Conservation (phyloP, 2,888 invertebrate species). For the Hirudinaria manillensis region DNA sequence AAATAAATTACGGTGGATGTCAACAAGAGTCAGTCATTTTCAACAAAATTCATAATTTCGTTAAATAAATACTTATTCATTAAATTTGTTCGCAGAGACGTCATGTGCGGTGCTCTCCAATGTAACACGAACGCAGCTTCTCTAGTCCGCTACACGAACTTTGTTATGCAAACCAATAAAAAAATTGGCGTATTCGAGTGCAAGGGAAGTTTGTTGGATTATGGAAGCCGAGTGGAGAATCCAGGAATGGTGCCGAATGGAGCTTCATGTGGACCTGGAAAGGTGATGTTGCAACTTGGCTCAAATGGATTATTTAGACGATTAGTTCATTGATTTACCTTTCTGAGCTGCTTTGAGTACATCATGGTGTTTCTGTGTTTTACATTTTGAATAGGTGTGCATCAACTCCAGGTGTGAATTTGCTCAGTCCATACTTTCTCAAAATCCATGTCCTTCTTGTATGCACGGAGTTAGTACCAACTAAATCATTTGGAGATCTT, state of each 20-base stretch:
- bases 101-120: slow-evolving; percentile 17
- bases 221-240: not conserved
- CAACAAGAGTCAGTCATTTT: not conserved
- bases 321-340: not conserved
- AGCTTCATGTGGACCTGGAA: slow-evolving; percentile 10
- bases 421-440: not conserved
- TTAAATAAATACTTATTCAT: too few species aligned
- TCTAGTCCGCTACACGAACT: not conserved
- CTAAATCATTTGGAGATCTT: too few species aligned
- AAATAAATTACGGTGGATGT: not conserved
- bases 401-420: not conserved
- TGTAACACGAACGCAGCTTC: not conserved
- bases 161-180: not conserved
- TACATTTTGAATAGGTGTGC: slow-evolving; percentile 17
- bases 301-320: not conserved
- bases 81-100: not conserved
- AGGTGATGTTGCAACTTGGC: not conserved
- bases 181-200: not conserved
- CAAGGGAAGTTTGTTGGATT: slow-evolving; percentile 3
- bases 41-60: not conserved
- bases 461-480: slow-evolving; percentile 16
- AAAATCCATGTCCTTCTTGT: slow-evolving; percentile 18
- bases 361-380: not conserved
- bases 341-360: not conserved
- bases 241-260: slow-evolving; percentile 18